These are phyloP conservation scores for Coenobita brevimanus DNA, from an alignment of 1,140 invertebrate genomes.

Conservation along the genomic window DNA sequence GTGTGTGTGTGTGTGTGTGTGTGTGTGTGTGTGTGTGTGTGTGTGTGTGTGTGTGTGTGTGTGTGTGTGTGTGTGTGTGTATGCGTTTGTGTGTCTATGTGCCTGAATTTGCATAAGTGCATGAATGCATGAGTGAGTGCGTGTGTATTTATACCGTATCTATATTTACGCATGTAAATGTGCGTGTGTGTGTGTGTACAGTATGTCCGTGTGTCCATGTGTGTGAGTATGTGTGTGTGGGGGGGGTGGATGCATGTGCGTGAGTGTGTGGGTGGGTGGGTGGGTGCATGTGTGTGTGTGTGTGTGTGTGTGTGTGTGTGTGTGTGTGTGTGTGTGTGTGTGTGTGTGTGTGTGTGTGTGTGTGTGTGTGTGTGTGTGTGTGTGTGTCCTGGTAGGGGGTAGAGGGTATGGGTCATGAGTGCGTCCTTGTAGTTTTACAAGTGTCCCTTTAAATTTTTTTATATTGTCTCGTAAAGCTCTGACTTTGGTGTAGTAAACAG, in stretches of 20 bases:
- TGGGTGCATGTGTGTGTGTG: slow-evolving; percentile 9
- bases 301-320: slow-evolving; percentile 20
- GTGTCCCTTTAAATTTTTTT: no score
- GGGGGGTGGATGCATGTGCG: no score
- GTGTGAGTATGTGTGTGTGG: slow-evolving; percentile 19
- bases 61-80: background rate
- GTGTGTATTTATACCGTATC: no score
- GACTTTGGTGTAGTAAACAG: no score
- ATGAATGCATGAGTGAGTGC: background rate
- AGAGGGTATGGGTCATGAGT: no score
- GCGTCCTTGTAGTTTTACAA: no score
- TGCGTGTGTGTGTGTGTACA: background rate
- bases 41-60: slow-evolving; percentile 2
- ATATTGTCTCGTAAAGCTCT: no score
- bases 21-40: slow-evolving; percentile 2
- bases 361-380: background rate
- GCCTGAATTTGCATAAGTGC: background rate
- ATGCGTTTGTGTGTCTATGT: background rate
- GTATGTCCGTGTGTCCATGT: slow-evolving; percentile 8
- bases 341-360: background rate
- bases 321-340: background rate
- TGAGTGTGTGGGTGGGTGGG: slow-evolving; percentile 4
- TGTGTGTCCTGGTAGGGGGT: background rate
- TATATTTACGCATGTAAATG: background rate
- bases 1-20: background rate